phyloP scores from a whole-genome alignment of 2,113 vertebrate species.

The Trichomycterus rosablanca region DNA sequence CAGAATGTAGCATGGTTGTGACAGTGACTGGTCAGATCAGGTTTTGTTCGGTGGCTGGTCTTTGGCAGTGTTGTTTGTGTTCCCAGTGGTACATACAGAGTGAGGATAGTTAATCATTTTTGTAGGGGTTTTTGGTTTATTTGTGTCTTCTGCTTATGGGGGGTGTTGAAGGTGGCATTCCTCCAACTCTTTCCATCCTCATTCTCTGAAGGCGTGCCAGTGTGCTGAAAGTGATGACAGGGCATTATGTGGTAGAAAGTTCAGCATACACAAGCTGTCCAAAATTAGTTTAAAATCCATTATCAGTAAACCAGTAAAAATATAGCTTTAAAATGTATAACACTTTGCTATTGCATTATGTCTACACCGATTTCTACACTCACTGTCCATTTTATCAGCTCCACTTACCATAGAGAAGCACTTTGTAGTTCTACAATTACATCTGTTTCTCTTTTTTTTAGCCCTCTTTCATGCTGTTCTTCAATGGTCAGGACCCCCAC shows the following conservation, averaged over 20 bases:
- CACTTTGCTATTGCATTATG: too few species aligned
- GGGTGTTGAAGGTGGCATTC: background rate
- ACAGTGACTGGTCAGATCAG: constrained; percentile 12
- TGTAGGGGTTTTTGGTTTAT: background rate
- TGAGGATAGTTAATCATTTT: background rate
- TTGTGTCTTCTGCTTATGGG: background rate
- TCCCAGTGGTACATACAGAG: background rate
- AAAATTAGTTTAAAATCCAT: too few species aligned
- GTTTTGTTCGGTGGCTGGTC: background rate
- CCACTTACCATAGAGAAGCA: too few species aligned
- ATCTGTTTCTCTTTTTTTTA: too few species aligned
- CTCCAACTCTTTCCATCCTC: background rate
- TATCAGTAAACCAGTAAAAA: too few species aligned
- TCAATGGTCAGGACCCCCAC: too few species aligned
- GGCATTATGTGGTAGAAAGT: background rate
- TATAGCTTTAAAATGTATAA: too few species aligned
- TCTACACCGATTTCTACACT: too few species aligned
- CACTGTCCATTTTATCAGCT: too few species aligned
- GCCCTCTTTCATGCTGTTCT: too few species aligned
- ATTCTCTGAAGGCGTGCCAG: background rate
- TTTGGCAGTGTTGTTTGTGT: constrained; percentile 8
- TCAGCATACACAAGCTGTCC: too few species aligned
- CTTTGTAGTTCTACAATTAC: too few species aligned
- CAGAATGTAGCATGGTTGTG: constrained; percentile 23
- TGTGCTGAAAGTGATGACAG: background rate